Base-by-base conservation (phyloP, 2,113 vertebrate genomes). In the Capreolus pygargus region DNA sequence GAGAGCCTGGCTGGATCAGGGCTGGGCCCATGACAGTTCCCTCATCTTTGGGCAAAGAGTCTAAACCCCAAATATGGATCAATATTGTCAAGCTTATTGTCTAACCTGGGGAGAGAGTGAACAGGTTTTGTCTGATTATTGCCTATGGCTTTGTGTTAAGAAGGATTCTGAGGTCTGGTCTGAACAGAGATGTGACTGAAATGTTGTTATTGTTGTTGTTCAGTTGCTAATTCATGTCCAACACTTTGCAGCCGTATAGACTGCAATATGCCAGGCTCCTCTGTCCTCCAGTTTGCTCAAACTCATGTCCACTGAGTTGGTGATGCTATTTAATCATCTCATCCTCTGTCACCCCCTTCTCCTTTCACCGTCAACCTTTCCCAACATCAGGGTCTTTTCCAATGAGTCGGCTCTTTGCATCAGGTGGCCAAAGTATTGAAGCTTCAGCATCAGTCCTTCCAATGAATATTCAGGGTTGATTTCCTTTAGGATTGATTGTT, bases 201-300 rank as follows among this genome's bases (percentile, higher is more conserved):
- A 52, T 2, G 3, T 33, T 64, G 28, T 33, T 61, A n/a, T 15
- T 23, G 8, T 23, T 70, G 64, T 1, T 12, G 8, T 70, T 70
- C 67, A 70, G 67, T 70, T 11, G 19, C 67, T 21, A 39, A n/a
- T n/a, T 70, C 19, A 12, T 3, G 33, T 70, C 64, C 67, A 39
- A 39, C n/a, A 36, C 19, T 12, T 12, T 12, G n/a, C 0, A 2
- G 23, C 67, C 19, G 2, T 9, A 23, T 6, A 21, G 19, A 70
- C n/a, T 6, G 17, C 67, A 70, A 39, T 12, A 23, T 39, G 67
- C 67, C n/a, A 12, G 64, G n/a, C 3, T 70, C n/a, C 67, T 70
- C n/a, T 70, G n/a, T 39, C 19, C 67, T 70, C 67, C n/a, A 39
- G 5, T 23, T 70, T 39, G n/a, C 36, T 70, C 67, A 70, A 36